Evolutionary conservation across 2,888 invertebrate genomes (phyloP), one percentile per base, ranked within the genome.

Genomic region (Amphipyra tragopoginis): DNA sequence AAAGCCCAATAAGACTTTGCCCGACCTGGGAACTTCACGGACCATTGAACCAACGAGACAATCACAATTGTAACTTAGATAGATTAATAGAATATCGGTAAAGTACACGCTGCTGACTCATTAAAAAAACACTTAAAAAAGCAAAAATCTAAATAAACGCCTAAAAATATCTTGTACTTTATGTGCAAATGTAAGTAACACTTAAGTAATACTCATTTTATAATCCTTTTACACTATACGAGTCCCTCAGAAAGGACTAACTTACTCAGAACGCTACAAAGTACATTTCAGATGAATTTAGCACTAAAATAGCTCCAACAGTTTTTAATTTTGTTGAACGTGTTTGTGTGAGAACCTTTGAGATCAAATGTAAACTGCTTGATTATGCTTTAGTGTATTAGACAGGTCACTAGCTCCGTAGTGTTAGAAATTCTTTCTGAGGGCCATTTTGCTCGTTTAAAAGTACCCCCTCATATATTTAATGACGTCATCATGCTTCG

Each of bases 211-310:
- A 43, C 49, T 42, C 8, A 65, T 72, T 66, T 66, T 65, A 50
- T 54, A 65, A 72, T 72, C 49, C 65, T 72, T 40, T 64, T 45
- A 64, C 33, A 8, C 11, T 21, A 33, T 38, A 9, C 45, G 29
- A 45, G 21, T 52, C 21, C 9, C 5, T 49, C 48, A 14, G 29
- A 64, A 40, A 44, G 39, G 43, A 66, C 65, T 56, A 15, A 49
- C 65, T 64, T 26, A 71, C 34, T 40, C 11, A 39, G 39, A 39
- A 39, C 26, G 26, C 36, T 54, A 42, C 45, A 40, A 14, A 50
- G 49, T 63, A 64, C 40, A 54, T 65, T 64, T 49, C 13, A 71
- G 13, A 49, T 66, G 53, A 13, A 54, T 64, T 66, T 40, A 34
- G 9, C 51, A 57, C 36, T 54, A 11, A 33, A 64, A 52, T 14